Base-by-base conservation (phyloP, 2,888 invertebrate species). In the Meliscaeva auricollis region DNA sequence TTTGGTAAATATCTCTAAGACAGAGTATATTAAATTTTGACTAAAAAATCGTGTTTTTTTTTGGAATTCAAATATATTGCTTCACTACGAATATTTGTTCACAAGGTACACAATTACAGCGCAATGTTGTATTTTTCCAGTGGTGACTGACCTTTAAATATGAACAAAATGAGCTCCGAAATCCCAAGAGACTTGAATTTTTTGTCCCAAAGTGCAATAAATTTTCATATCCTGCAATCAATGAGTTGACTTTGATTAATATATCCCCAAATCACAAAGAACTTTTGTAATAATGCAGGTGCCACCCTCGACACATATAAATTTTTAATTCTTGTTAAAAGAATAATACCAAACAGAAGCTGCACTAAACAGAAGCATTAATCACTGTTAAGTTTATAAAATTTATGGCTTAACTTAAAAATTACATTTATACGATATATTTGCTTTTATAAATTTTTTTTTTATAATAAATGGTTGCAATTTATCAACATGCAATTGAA, bases 401-500 rank as follows among this genome's bases (percentile, higher is more conserved):
- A 66, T 17, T 50, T 41, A 76, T 76, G 7, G 58, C 48, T 48
- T 30, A 13, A 46, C 64, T 56, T 68, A 22, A 30, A 68, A 76
- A 76, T 58, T n/a, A 30, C 38, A 58, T 50, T 68, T 30, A 20
- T 26, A 26, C 26, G 4, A 26, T 26, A 26, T 26, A 26, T 26
- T 15, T 30, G 6, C 1, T n/a, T 32, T 30, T 15, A 0, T 15
- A 13, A n/a, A 15, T 26, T 26, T 62, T 44, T 8, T 44, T 1
- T 26, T 30, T 15, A n/a, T 8, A 54, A 11, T 52, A 32, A 58
- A 26, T 58, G 4, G 0, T 22, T 62, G 64, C 46, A 54, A 68
- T 78, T n/a, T 38, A 78, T 70, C 70, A 62, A 13, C 44, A 70
- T 77, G 70, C 44, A 70, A 32, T 64, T 62, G 32, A 20, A 13